Conservation (phyloP, 2,113 vertebrate species). For the Lota lota region DNA sequence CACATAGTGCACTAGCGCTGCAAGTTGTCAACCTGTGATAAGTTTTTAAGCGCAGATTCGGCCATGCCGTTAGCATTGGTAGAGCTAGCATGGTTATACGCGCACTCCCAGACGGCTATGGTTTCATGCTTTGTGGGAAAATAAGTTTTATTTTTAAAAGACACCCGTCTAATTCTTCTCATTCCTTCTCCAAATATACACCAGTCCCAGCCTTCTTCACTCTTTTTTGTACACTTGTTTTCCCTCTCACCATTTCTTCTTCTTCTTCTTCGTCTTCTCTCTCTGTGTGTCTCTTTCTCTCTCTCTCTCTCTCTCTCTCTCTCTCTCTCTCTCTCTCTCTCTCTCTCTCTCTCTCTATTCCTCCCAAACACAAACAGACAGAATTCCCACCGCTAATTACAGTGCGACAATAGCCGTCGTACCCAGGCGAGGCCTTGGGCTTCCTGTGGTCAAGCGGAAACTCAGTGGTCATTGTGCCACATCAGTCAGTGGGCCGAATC, state of each 20-base stretch:
- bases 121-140: conserved; percentile 11
- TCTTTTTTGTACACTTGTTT: neutral
- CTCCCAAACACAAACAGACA: neutral
- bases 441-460: conserved; percentile 55
- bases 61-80: neutral
- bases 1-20: too few species aligned
- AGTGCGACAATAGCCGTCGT: conserved; percentile 37
- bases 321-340: conserved; percentile 9
- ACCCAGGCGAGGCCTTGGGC: conserved; percentile 43
- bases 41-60: neutral
- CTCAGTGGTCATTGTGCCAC: conserved; percentile 35
- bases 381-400: conserved; percentile 48
- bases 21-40: conserved; percentile 1
- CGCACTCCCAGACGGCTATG: conserved; percentile 19
- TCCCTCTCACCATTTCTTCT: neutral
- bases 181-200: conserved; percentile 6
- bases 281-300: neutral
- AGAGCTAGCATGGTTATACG: neutral
- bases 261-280: neutral
- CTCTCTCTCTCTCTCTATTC: conserved; percentile 3
- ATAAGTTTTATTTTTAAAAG: conserved; percentile 18
- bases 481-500: conserved; percentile 34
- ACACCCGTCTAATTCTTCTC: conserved; percentile 12
- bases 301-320: conserved; percentile 4
- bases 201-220: neutral